phyloP scores from a whole-genome alignment of 37 sponge, comb jelly and placozoan genomes.

The Chondrilla cf. caribensis region DNA sequence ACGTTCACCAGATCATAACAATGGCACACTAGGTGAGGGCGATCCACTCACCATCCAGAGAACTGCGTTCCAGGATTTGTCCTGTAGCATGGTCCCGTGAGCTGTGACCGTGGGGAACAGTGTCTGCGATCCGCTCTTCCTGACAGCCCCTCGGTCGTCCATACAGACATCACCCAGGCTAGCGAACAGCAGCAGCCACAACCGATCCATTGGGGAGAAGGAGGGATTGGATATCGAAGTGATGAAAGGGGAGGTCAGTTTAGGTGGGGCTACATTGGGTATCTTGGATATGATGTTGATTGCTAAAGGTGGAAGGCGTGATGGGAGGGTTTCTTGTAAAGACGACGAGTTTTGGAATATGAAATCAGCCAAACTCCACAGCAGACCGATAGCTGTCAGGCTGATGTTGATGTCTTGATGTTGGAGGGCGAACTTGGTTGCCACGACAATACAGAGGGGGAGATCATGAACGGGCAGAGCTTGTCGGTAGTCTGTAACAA shows the following conservation, averaged over 20 bases:
- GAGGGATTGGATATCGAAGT: constrained; percentile 18
- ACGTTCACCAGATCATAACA: too few relatives aligned
- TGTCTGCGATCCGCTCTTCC: constrained; percentile 97
- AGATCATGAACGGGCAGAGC: constrained; percentile 62
- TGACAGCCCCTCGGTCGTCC: constrained; percentile 82
- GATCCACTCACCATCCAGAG: constrained; percentile 86
- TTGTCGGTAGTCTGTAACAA: constrained; percentile 87
- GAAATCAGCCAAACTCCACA: constrained; percentile 96
- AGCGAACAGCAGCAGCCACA: constrained; percentile 82
- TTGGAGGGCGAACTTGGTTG: constrained; percentile 79
- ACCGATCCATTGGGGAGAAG: constrained; percentile 49
- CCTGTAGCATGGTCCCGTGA: constrained; percentile 80
- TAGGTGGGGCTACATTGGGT: neutral
- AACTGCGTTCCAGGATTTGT: constrained; percentile 76
- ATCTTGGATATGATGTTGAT: neutral
- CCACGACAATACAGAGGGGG: constrained; percentile 69
- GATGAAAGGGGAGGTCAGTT: constrained; percentile 1
- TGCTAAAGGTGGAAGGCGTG: neutral
- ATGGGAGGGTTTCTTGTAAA: constrained; percentile 20
- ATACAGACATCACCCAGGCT: constrained; percentile 83
- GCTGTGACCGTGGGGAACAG: constrained; percentile 92
- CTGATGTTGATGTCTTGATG: constrained; percentile 88
- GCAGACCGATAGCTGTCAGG: constrained; percentile 89
- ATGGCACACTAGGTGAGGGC: too few relatives aligned
- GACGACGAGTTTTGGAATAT: constrained; percentile 63